These are phyloP conservation scores for Sinonovacula constricta DNA, from an alignment of 1,140 invertebrate species.

Conservation along the genomic window DNA sequence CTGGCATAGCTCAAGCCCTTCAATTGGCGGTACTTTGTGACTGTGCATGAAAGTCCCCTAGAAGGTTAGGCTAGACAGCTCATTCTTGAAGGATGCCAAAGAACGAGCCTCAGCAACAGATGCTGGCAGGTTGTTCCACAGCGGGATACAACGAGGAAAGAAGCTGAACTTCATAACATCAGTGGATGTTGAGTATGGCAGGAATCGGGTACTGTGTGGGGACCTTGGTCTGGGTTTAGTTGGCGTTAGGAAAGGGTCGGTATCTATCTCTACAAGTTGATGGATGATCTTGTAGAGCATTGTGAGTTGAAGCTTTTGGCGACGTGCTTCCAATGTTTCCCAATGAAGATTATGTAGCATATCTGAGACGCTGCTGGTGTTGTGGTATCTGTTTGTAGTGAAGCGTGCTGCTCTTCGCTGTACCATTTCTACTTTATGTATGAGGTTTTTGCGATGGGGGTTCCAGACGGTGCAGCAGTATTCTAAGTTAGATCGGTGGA, in stretches of 20 bases:
- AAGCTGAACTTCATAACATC: not conserved
- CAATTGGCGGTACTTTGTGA: not conserved
- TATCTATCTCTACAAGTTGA: not conserved
- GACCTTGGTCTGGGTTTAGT: not conserved
- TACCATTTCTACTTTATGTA: slow-evolving; percentile 14
- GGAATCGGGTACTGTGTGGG: not conserved
- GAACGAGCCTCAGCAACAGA: not conserved
- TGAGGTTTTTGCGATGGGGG: not conserved
- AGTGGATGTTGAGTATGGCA: not conserved
- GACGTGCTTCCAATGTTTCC: not conserved
- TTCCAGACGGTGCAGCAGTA: slow-evolving; percentile 20
- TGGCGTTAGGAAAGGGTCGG: not conserved
- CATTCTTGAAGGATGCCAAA: not conserved
- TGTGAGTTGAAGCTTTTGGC: slow-evolving; percentile 14
- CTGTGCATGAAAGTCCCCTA: not conserved
- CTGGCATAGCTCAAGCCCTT: not conserved
- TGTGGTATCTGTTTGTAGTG: slow-evolving; percentile 13
- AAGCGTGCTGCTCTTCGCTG: slow-evolving; percentile 2
- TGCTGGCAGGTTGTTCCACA: not conserved
- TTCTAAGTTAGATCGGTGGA: not conserved
- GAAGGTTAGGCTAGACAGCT: not conserved
- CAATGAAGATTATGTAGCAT: slow-evolving; percentile 10
- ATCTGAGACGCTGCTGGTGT: slow-evolving; percentile 17
- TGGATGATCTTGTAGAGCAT: slow-evolving; percentile 26
- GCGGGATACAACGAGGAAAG: not conserved